phyloP scores from a whole-genome alignment of 2,888 invertebrate genomes.

The Plemyria rubiginata region DNA sequence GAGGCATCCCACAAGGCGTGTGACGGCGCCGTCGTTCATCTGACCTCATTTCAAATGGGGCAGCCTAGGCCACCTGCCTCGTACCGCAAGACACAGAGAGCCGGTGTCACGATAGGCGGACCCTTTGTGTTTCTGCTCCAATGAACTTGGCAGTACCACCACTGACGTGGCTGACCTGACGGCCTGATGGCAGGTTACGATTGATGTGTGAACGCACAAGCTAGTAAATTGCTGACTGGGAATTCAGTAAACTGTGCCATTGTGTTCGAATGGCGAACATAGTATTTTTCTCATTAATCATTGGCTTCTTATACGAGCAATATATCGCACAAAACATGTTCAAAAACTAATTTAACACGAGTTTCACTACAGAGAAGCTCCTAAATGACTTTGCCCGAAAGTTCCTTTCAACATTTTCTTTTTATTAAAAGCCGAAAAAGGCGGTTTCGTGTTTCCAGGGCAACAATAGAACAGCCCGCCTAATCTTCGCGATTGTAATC shows the following conservation, averaged over 20 bases:
- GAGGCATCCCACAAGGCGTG: conserved; percentile 56
- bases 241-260: conserved; percentile 35
- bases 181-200: conserved; percentile 31
- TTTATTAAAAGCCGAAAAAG: conserved; percentile 39
- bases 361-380: conserved; percentile 19
- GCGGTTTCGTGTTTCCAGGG: conserved; percentile 42
- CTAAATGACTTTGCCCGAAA: conserved; percentile 30
- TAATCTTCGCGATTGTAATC: conserved; percentile 45
- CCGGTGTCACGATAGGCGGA: conserved; percentile 41
- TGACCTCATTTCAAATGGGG: conserved; percentile 68
- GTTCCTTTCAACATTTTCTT: conserved; percentile 29
- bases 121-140: conserved; percentile 45
- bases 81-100: conserved; percentile 34
- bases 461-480: conserved; percentile 47
- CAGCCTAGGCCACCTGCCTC: conserved; percentile 57
- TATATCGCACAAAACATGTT: conserved; percentile 7
- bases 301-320: conserved; percentile 13
- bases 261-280: conserved; percentile 22
- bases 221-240: conserved; percentile 33
- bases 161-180: conserved; percentile 35
- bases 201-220: conserved; percentile 17
- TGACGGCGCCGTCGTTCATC: conserved; percentile 58
- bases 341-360: conserved; percentile 17
- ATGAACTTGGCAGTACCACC: conserved; percentile 42
- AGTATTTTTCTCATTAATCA: conserved; percentile 21